These are phyloP conservation scores for Tryphoninae sp. DNA, from an alignment of 2,888 invertebrate genomes.

Conservation along the genomic window DNA sequence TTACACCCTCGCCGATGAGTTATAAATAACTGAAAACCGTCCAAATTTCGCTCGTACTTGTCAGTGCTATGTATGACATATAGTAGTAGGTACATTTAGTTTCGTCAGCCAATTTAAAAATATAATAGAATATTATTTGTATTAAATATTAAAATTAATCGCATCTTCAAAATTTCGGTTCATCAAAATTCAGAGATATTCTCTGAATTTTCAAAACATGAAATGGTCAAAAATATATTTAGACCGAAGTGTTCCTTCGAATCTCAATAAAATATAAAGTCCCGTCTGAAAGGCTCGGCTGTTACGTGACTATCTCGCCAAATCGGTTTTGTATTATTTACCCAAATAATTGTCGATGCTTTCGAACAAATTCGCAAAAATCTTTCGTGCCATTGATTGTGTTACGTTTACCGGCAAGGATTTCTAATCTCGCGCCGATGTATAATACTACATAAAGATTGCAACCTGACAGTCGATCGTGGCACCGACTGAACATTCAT, in stretches of 20 bases:
- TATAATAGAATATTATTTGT: not conserved
- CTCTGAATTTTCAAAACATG: not conserved
- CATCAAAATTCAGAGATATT: not conserved
- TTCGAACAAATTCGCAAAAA: conserved; percentile 28
- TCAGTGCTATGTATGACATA: conserved; percentile 55
- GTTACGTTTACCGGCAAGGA: conserved; percentile 50
- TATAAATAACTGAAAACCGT: conserved; percentile 65
- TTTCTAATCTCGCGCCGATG: conserved; percentile 66
- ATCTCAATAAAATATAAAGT: no score
- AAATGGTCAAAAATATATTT: no score
- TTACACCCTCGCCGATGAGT: conserved; percentile 49
- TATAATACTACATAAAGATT: conserved; percentile 70
- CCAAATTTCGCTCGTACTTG: conserved; percentile 40
- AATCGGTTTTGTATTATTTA: conserved; percentile 29
- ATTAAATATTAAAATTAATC: not conserved
- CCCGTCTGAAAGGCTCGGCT: no score
- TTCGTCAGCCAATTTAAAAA: conserved; percentile 43
- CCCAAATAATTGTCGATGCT: conserved; percentile 57
- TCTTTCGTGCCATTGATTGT: conserved; percentile 27
- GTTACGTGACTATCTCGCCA: no score
- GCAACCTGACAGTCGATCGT: conserved; percentile 68
- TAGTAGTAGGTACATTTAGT: conserved; percentile 23
- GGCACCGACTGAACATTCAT: conserved; percentile 61
- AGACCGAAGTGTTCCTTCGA: no score
- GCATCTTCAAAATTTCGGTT: no score